Evolutionary conservation across 1,140 invertebrate genomes (phyloP).

Genomic region (Hetaerina americana): DNA sequence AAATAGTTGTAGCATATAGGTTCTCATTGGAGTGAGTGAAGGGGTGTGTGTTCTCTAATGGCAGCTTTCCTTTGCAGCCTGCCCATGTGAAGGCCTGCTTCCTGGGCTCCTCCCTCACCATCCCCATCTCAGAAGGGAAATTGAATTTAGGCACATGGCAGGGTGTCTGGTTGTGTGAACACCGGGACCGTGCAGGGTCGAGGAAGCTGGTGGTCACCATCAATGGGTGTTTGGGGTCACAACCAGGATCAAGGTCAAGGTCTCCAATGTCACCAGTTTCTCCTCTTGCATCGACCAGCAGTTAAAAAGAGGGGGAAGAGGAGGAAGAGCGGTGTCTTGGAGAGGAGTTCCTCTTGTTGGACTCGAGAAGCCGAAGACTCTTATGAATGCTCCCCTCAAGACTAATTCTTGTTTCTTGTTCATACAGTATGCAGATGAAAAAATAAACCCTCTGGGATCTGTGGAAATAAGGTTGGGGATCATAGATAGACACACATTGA

Average conservation of each 20-base stretch:
- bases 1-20: too few relatives aligned
- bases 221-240: slow-evolving; percentile 74
- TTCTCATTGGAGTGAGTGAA: too few relatives aligned
- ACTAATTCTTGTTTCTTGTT: neutral
- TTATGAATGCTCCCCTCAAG: neutral
- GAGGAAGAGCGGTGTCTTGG: neutral
- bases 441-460: neutral
- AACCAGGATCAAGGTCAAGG: slow-evolving; percentile 61
- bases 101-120: slow-evolving; percentile 84
- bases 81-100: slow-evolving; percentile 95
- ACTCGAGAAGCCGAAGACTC: neutral
- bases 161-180: slow-evolving; percentile 95
- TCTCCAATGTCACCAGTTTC: slow-evolving; percentile 70
- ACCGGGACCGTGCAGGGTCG: slow-evolving; percentile 86
- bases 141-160: slow-evolving; percentile 93
- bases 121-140: slow-evolving; percentile 91
- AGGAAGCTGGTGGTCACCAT: slow-evolving; percentile 82
- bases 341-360: too few relatives aligned
- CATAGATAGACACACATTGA: neutral
- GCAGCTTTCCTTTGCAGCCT: slow-evolving; percentile 51
- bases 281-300: slow-evolving; percentile 76
- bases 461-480: neutral
- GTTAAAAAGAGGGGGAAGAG: slow-evolving; percentile 40
- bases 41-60: too few relatives aligned
- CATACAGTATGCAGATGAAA: neutral